Conservation (phyloP, 2,888 invertebrate genomes). For the Trachelus troglodyta region DNA sequence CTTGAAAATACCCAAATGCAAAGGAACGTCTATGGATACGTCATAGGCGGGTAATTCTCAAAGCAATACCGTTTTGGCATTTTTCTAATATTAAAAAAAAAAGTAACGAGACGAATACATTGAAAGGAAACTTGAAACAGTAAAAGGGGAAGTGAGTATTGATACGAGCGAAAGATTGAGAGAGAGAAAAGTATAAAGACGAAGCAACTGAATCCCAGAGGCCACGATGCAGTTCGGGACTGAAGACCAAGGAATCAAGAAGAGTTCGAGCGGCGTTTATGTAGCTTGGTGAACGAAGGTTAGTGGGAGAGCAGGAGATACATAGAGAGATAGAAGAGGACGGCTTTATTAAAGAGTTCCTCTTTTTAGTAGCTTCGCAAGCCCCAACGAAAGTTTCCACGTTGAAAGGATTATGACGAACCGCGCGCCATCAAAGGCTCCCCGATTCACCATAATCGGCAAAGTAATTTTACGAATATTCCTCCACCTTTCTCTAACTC, state of each 20-base stretch:
- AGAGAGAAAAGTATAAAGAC: background rate
- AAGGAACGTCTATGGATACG: no score
- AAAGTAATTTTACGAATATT: constrained; percentile 42
- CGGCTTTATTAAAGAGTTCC: constrained; percentile 29
- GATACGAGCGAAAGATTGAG: background rate
- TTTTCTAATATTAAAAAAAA: no score
- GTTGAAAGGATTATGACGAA: constrained; percentile 44
- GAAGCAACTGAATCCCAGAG: background rate
- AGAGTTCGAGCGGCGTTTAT: constrained; percentile 1
- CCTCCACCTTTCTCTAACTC: background rate
- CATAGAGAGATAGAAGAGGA: constrained; percentile 13
- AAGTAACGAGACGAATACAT: no score
- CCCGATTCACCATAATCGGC: constrained; percentile 38
- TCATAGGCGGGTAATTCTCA: no score
- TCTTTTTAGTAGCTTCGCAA: constrained; percentile 24
- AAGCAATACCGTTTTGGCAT: no score
- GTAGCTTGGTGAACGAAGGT: constrained; percentile 12
- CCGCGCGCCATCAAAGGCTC: constrained; percentile 33
- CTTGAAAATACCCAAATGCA: no score
- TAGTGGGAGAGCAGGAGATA: constrained; percentile 9
- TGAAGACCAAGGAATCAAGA: background rate
- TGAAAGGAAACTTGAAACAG: no score
- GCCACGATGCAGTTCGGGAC: constrained; percentile 1
- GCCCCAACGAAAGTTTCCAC: constrained; percentile 25
- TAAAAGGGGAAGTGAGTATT: no score